These are phyloP conservation scores for Harpagoxenus sublaevis DNA, from an alignment of 2,888 invertebrate species.

Conservation along the genomic window DNA sequence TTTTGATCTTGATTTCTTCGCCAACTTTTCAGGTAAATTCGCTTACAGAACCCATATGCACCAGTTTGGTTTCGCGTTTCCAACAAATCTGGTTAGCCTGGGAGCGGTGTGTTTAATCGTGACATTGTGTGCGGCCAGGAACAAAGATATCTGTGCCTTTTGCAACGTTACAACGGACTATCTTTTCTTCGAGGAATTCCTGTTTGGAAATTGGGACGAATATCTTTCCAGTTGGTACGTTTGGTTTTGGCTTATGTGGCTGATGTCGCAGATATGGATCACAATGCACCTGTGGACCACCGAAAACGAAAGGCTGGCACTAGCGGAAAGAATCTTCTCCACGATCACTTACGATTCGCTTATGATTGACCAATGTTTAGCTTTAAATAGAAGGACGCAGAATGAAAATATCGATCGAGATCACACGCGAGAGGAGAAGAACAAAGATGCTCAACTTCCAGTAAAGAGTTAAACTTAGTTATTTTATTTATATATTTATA, in stretches of 20 bases:
- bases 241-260: slow-evolving; percentile 93
- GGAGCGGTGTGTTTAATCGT: slow-evolving; percentile 91
- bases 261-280: slow-evolving; percentile 95
- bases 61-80: slow-evolving; percentile 94
- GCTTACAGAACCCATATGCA: slow-evolving; percentile 97
- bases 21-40: slow-evolving; percentile 89
- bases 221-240: slow-evolving; percentile 89
- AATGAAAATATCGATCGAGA: slow-evolving; percentile 87
- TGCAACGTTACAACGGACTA: slow-evolving; percentile 87
- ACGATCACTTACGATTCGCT: slow-evolving; percentile 94
- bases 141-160: slow-evolving; percentile 90
- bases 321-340: slow-evolving; percentile 94
- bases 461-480: slow-evolving; percentile 9
- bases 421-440: slow-evolving; percentile 71
- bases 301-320: slow-evolving; percentile 93
- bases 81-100: slow-evolving; percentile 93
- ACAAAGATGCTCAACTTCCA: not conserved
- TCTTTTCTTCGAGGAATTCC: slow-evolving; percentile 86
- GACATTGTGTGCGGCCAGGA: slow-evolving; percentile 89
- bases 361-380: slow-evolving; percentile 94
- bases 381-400: slow-evolving; percentile 93
- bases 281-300: slow-evolving; percentile 95
- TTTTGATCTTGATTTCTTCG: not conserved
- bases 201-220: slow-evolving; percentile 86
- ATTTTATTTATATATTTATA: not conserved